Conservation (phyloP, 2,888 invertebrate genomes). For the Agrilus mali region DNA sequence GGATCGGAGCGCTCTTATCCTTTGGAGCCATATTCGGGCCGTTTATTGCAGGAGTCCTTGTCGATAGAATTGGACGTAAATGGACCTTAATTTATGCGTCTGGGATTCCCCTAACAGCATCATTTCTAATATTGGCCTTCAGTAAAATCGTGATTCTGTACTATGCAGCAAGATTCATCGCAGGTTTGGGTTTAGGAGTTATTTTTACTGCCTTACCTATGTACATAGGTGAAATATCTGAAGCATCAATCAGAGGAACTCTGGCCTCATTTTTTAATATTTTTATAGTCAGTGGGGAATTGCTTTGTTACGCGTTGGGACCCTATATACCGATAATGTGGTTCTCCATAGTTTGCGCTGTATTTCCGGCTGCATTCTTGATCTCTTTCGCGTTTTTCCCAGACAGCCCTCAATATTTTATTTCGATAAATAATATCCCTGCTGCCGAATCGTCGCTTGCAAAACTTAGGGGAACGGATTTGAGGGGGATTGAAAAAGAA, state of each 20-base stretch:
- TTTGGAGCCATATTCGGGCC: constrained; percentile 51
- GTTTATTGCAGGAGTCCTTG: constrained; percentile 49
- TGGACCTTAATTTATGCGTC: constrained; percentile 45
- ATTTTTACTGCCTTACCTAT: constrained; percentile 63
- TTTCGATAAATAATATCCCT: constrained; percentile 42
- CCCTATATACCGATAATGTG: constrained; percentile 53
- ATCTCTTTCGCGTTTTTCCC: constrained; percentile 55
- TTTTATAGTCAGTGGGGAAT: constrained; percentile 55
- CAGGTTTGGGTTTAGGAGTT: constrained; percentile 38
- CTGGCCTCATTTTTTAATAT: constrained; percentile 54
- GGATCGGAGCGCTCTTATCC: constrained; percentile 60
- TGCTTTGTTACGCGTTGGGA: constrained; percentile 56
- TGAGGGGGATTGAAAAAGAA: constrained; percentile 36
- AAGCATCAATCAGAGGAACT: constrained; percentile 63
- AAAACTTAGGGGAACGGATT: constrained; percentile 47
- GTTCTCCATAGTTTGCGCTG: constrained; percentile 38
- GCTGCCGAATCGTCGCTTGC: constrained; percentile 44
- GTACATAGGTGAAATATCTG: constrained; percentile 77
- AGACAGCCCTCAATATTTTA: constrained; percentile 62
- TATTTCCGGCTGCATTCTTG: constrained; percentile 39
- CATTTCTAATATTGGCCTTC: constrained; percentile 14
- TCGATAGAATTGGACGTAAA: constrained; percentile 53
- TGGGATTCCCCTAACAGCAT: constrained; percentile 49
- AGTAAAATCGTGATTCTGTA: constrained; percentile 6
- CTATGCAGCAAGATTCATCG: constrained; percentile 10